Percentiles rank a stretch among this genome's conserved stretches.
Conservation (phyloP, 2,797 vertebrate genomes). For the Cynopterus sphinx region DNA sequence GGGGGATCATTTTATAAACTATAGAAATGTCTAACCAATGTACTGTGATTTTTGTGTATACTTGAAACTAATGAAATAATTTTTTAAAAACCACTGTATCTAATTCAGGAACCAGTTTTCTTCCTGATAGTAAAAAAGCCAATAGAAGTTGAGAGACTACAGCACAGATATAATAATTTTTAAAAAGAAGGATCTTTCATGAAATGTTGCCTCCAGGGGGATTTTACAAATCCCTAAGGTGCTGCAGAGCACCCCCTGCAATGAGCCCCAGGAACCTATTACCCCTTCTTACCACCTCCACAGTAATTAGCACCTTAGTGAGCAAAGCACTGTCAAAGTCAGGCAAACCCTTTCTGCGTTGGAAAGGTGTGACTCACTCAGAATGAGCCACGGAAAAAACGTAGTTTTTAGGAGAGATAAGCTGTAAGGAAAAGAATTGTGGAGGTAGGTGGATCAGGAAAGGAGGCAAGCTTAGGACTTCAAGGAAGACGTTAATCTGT, state of each 20-base stretch:
- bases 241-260: neutral
- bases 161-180: neutral
- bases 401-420: neutral
- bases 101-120: neutral
- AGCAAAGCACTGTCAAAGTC: neutral
- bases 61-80: too few species aligned
- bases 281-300: neutral
- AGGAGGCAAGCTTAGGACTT: neutral
- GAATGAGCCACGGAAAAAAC: neutral
- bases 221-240: neutral
- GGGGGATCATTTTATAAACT: too few species aligned
- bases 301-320: neutral
- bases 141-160: neutral
- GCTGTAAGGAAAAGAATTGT: neutral
- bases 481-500: neutral
- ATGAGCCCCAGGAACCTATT: neutral
- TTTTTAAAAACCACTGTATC: neutral
- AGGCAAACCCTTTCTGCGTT: neutral
- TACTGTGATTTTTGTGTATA: too few species aligned
- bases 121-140: neutral
- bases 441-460: neutral
- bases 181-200: neutral
- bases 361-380: slow-evolving; percentile 6
- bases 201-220: neutral
- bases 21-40: too few species aligned